phyloP scores from a whole-genome alignment of 2,113 vertebrate genomes.

The Epinephelus moara region DNA sequence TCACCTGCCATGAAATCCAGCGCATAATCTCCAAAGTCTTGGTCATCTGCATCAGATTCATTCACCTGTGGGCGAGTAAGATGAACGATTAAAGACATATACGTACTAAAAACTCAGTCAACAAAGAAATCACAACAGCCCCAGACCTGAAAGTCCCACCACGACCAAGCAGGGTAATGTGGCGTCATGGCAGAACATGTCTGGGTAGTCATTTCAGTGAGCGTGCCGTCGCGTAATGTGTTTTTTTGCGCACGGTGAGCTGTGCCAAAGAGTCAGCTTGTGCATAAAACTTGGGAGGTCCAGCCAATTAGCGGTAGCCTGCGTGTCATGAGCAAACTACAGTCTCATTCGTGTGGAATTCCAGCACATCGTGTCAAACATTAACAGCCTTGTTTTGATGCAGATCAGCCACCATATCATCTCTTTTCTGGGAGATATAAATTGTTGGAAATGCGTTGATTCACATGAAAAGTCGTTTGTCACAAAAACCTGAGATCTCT shows the following conservation, averaged over 20 bases:
- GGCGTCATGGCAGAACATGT: conserved; percentile 37
- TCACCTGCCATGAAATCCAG: conserved; percentile 88
- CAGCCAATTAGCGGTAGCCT: conserved; percentile 48
- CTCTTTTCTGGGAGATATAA: not conserved
- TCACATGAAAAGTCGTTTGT: not conserved
- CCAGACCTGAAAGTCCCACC: conserved; percentile 74
- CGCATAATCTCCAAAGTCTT: conserved; percentile 86
- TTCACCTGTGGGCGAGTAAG: conserved; percentile 62
- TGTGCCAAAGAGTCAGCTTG: conserved; percentile 35
- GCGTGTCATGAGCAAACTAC: conserved; percentile 63
- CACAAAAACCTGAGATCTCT: not conserved
- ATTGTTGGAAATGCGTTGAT: not conserved
- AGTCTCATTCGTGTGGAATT: conserved; percentile 64
- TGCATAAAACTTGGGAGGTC: conserved; percentile 34
- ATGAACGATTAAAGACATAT: not conserved
- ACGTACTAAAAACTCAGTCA: accelerated
- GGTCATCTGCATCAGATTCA: conserved; percentile 80
- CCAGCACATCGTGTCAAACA: conserved; percentile 75
- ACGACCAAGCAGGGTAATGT: conserved; percentile 37
- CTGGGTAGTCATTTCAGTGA: conserved; percentile 52
- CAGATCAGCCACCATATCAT: not conserved
- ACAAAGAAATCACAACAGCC: conserved; percentile 19
- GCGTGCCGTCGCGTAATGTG: conserved; percentile 14
- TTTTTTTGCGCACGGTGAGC: not conserved
- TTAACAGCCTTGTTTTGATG: conserved; percentile 63